Base-by-base conservation (phyloP, 2,888 invertebrate species). In the Tholera decimalis region DNA sequence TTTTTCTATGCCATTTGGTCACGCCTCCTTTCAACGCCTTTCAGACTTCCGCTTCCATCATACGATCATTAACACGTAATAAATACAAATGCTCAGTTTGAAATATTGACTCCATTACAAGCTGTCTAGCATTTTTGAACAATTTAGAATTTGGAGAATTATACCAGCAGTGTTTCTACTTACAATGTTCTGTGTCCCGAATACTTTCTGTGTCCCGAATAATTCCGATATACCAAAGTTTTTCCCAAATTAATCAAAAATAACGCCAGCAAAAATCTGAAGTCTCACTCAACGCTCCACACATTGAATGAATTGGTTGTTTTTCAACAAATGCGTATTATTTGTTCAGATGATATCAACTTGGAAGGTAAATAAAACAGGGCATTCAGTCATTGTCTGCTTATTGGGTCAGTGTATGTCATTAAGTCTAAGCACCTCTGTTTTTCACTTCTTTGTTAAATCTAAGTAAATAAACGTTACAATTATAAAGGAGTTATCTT, bases 331-430 rank as follows among this genome's bases (percentile, higher is more conserved):
- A 60, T 62, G 49, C n/a, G 22, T 53, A 5, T 47, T 82, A 58
- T 82, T 79, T 70, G 62, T 63, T 63, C 80, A 82, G 62, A 54
- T 73, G 77, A 57, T 67, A 64, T 71, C 39, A 33, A 51, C 18
- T 66, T 50, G 47, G n/a, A 77, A 77, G 64, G 66, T 73, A 73
- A 67, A 62, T 73, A 73, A 67, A 62, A 65, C 50, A 76, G 79
- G 68, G 64, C 77, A 68, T 50, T 11, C 57, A 72, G 77, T 70
- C 80, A 67, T 76, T 82, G 79, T 73, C 61, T 75, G 55, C 24
- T 69, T 53, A 66, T 56, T 76, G 54, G 72, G 63, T 75, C 72
- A 82, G 28, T 26, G 53, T 63, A 69, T 64, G 59, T 69, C 64
- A 69, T 50, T 35, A 54, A 26, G 37, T 54, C 33, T 58, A 51